Base-by-base conservation (phyloP, 92 coral and sea anemone genomes). In the Porites lobata region DNA sequence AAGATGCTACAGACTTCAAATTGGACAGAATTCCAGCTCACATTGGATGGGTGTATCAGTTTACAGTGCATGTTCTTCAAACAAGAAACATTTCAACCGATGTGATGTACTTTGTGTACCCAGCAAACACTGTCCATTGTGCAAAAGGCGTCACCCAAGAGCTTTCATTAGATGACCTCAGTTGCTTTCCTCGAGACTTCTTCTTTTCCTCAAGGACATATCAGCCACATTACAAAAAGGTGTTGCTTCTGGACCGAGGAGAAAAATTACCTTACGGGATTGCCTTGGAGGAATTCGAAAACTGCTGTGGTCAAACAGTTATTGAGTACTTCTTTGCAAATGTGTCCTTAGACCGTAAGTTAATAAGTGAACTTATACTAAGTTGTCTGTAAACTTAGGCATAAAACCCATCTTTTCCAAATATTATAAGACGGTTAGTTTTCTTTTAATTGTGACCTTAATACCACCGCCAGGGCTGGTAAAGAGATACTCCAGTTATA, bases 1-100 rank as follows among this genome's bases (percentile, higher is more conserved):
- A 65, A 22, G 80, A 86, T 53, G 51, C 69, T 7, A 65, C 84
- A 71, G 81, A 53, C 21, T 92, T 81, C 66, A 92, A 92, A 86
- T 78, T 92, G 38, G 95, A 86, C 86, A 76, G 93, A 10, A 20
- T 21, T 9, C 89, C 91, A 32, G 86, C 79, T 38, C 65, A 82
- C 50, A 79, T 69, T 54, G 87, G 85, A 13, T 92, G 95, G 95
- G 78, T 76, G 9, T 78, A 92, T 66, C 93, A 92, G 65, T 92
- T 92, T 88, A 85, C 93, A 7, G 50, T 92, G 57, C 53, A 50
- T 26, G 87, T 72, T n/a, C 56, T 61, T 10, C 95, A 92, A 70
- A 90, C 93, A 1, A 50, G 78, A 50, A 86, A 26, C 77, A 83
- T 57, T 57, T 65, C 92, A 9, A 19, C 50, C 24, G 91, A 92